These are phyloP conservation scores for Campoletis raptor DNA, from an alignment of 2,888 invertebrate genomes.

Conservation along the genomic window DNA sequence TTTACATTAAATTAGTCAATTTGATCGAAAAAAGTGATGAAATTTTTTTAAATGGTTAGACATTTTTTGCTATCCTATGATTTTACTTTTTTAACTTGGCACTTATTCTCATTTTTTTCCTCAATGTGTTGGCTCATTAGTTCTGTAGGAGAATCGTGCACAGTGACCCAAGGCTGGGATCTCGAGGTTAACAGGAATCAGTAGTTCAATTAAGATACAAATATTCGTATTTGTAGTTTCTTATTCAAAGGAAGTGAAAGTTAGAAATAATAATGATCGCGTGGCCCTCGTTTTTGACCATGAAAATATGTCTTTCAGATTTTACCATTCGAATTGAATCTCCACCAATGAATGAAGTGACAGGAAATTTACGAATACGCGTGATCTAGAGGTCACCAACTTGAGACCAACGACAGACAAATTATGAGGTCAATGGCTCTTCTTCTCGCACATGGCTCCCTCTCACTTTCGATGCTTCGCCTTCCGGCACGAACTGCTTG, in stretches of 20 bases:
- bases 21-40: neutral
- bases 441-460: conserved; percentile 20
- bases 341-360: neutral
- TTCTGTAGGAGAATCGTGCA: neutral
- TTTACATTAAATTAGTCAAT: neutral
- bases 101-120: neutral
- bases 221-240: neutral
- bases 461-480: conserved; percentile 50
- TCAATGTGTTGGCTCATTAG: neutral
- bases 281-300: neutral
- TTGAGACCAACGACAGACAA: conserved; percentile 32
- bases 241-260: neutral
- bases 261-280: neutral
- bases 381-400: neutral
- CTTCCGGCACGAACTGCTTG: conserved; percentile 38
- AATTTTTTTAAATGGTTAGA: neutral
- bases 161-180: neutral
- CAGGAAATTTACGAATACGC: conserved; percentile 31
- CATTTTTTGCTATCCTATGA: neutral
- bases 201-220: neutral
- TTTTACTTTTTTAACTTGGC: neutral
- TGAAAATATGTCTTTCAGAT: neutral
- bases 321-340: neutral
- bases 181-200: neutral
- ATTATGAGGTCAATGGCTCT: conserved; percentile 29